Conservation (phyloP, 2,888 invertebrate species). For the Chrysolina oricalcia region DNA sequence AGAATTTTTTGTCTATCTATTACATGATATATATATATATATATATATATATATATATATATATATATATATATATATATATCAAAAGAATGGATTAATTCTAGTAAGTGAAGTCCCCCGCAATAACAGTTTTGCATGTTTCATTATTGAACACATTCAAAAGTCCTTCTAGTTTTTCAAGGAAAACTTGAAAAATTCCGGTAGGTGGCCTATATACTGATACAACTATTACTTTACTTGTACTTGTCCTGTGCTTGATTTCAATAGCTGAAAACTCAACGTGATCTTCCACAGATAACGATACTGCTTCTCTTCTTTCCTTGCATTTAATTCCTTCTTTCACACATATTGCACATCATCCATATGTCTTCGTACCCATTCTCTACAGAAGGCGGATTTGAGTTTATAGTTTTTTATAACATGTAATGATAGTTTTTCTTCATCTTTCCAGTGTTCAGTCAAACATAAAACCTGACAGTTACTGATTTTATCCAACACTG, state of each 20-base stretch:
- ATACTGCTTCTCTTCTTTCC: too few relatives aligned
- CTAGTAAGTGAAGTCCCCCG: not conserved
- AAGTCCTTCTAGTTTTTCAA: too few relatives aligned
- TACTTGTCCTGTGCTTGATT: conserved; percentile 2
- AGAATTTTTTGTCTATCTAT: too few relatives aligned
- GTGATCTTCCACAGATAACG: not conserved
- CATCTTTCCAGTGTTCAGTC: conserved; percentile 13
- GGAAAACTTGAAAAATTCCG: too few relatives aligned
- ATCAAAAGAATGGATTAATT: conserved; percentile 8
- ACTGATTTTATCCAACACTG: not conserved
- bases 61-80: too few relatives aligned
- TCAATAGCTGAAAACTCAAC: conserved; percentile 13
- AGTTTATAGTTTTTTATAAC: not conserved
- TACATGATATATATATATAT: too few relatives aligned
- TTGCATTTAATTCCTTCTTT: too few relatives aligned
- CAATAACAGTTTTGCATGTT: too few relatives aligned
- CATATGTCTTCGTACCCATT: conserved; percentile 14
- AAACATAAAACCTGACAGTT: conserved; percentile 11
- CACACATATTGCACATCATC: not conserved
- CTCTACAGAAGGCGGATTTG: conserved; percentile 18
- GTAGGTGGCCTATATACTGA: conserved; percentile 9
- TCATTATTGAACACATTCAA: too few relatives aligned
- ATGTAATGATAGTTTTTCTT: conserved; percentile 4
- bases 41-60: too few relatives aligned
- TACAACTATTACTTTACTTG: conserved; percentile 11